Evolutionary conservation across 2,113 vertebrate species (phyloP).

Genomic region (Campylorhamphus procurvoides): DNA sequence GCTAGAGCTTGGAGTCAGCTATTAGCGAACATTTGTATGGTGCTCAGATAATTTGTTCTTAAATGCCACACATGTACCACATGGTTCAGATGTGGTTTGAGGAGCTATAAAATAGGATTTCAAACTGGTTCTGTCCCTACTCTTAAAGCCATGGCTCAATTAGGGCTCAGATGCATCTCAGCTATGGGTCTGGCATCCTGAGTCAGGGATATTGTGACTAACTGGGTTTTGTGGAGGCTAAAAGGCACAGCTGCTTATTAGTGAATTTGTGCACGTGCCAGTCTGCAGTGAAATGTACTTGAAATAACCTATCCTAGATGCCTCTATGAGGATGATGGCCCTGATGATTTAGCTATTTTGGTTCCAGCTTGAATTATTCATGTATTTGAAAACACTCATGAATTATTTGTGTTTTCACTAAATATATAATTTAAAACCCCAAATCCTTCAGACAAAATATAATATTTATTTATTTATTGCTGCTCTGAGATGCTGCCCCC

Average conservation of each 20-base stretch:
- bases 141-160: not conserved
- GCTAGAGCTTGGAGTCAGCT: not conserved
- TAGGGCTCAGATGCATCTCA: not conserved
- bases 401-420: constrained; percentile 68
- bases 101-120: constrained; percentile 47
- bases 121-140: not conserved
- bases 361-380: constrained; percentile 66
- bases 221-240: not conserved
- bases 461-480: not conserved
- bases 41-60: constrained; percentile 34
- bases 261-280: constrained; percentile 61
- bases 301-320: constrained; percentile 64
- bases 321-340: constrained; percentile 47
- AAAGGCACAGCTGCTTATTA: constrained; percentile 49
- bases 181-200: not conserved
- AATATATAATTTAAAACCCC: constrained; percentile 63
- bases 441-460: constrained; percentile 1
- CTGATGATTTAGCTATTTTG: constrained; percentile 67
- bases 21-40: constrained; percentile 46
- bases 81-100: constrained; percentile 52
- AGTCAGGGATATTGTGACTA: constrained; percentile 12
- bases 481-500: not conserved
- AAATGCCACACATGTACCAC: constrained; percentile 6
- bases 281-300: constrained; percentile 61
- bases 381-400: constrained; percentile 67